phyloP scores from a whole-genome alignment of 1,140 invertebrate genomes.

The Sminthurides bifidus region DNA sequence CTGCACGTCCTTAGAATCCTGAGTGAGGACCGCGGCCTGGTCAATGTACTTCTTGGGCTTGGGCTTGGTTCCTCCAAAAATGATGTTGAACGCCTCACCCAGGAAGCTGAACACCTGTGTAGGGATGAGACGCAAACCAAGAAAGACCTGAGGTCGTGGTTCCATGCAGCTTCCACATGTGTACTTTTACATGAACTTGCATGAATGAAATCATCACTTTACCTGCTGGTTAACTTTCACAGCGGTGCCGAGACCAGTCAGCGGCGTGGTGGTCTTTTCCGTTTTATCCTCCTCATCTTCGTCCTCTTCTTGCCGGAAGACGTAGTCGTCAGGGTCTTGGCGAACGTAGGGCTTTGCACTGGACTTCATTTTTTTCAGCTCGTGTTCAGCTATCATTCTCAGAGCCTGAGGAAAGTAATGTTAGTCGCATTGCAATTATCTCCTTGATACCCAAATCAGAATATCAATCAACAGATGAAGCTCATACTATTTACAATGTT shows the following conservation, averaged over 20 bases:
- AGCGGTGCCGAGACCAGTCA: not conserved
- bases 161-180: too few relatives aligned
- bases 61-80: constrained; percentile 7
- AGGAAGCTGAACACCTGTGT: constrained; percentile 1
- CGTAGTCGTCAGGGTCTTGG: not conserved
- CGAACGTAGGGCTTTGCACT: too few relatives aligned
- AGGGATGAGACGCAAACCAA: not conserved
- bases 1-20: not conserved
- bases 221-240: constrained; percentile 5
- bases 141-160: not conserved
- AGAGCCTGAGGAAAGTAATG: not conserved
- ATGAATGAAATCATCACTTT: not conserved
- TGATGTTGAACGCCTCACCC: constrained; percentile 6
- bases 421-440: not conserved
- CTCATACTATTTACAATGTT: not conserved
- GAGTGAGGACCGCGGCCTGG: not conserved
- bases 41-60: constrained; percentile 3
- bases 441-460: not conserved
- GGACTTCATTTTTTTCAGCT: not conserved
- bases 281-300: constrained; percentile 2
- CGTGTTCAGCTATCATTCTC: constrained; percentile 1
- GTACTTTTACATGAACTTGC: not conserved
- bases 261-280: not conserved
- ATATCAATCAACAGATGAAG: not conserved
- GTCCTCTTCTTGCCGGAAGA: constrained; percentile 1